phyloP scores from a whole-genome alignment of 2,797 vertebrate species.

The Semaprochilodus insignis region DNA sequence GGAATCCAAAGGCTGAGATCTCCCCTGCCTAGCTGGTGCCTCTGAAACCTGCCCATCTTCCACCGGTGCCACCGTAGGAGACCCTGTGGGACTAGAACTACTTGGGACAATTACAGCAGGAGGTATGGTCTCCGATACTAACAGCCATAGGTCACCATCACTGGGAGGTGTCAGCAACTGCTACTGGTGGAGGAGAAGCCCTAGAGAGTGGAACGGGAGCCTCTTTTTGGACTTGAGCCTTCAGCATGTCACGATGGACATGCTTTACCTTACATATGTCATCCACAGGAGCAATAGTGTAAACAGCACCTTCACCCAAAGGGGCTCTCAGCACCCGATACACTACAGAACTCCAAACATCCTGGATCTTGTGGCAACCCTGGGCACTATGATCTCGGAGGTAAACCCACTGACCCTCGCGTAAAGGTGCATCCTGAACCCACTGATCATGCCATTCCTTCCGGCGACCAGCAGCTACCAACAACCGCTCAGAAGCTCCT shows the following conservation, averaged over 20 bases:
- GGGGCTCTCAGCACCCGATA: background rate
- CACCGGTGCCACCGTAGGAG: background rate
- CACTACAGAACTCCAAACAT: background rate
- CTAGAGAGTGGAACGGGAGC: background rate
- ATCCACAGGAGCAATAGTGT: too few relatives aligned
- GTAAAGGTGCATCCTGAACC: background rate
- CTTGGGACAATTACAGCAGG: background rate
- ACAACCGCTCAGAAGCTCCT: background rate
- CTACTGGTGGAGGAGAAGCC: background rate
- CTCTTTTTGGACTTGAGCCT: background rate
- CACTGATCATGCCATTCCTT: background rate
- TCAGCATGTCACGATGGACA: background rate
- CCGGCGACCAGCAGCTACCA: background rate
- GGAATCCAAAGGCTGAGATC: too few relatives aligned
- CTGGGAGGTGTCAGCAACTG: background rate
- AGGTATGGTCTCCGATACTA: background rate
- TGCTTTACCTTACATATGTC: too few relatives aligned
- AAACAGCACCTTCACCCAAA: too few relatives aligned
- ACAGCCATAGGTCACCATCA: conserved; percentile 16
- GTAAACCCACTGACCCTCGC: conserved; percentile 11
- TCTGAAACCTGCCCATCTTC: too few relatives aligned
- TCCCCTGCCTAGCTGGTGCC: too few relatives aligned
- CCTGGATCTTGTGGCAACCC: conserved; percentile 16
- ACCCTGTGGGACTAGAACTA: background rate
- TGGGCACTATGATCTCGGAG: background rate